A percentile compares a stretch with the other conserved stretches of the same genome.
phyloP scores from a whole-genome alignment of 2,113 vertebrate species.

The Okapia johnstoni region DNA sequence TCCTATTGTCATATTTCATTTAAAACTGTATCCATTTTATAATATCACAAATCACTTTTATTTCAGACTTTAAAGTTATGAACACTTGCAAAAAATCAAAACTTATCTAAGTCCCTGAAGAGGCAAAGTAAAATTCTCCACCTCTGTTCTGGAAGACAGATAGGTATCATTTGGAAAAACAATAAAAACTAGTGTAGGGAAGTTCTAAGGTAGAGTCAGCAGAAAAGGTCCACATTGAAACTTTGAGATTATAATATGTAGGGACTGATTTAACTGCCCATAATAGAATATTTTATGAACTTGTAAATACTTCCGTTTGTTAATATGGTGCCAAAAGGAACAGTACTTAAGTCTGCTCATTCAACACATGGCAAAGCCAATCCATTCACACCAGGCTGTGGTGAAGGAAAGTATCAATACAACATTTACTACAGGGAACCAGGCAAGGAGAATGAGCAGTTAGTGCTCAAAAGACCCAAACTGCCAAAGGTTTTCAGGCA shows the following conservation, averaged over 20 bases:
- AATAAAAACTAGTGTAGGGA: neutral
- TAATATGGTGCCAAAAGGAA: neutral
- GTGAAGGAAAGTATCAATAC: neutral
- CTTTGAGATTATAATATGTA: neutral
- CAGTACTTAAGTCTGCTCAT: neutral
- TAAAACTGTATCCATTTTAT: neutral
- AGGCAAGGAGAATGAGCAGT: neutral
- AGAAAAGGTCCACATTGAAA: neutral
- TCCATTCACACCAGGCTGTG: rapidly evolving
- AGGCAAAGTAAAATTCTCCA: neutral
- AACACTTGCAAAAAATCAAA: neutral
- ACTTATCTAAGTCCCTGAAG: neutral
- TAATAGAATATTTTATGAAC: neutral
- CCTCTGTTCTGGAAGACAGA: neutral
- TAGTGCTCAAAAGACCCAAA: neutral
- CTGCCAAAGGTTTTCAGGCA: neutral
- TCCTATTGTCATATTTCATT: neutral
- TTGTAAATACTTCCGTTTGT: neutral
- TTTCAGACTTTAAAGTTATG: neutral
- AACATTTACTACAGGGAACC: neutral
- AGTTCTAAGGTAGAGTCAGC: neutral
- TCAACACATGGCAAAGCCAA: neutral
- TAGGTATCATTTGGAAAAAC: neutral
- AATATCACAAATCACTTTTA: neutral
- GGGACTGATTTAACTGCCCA: neutral